Percentiles rank a stretch among this genome's conserved stretches.
phyloP scores from a whole-genome alignment of 2,797 vertebrate genomes.

The Xenentodon cancila region DNA sequence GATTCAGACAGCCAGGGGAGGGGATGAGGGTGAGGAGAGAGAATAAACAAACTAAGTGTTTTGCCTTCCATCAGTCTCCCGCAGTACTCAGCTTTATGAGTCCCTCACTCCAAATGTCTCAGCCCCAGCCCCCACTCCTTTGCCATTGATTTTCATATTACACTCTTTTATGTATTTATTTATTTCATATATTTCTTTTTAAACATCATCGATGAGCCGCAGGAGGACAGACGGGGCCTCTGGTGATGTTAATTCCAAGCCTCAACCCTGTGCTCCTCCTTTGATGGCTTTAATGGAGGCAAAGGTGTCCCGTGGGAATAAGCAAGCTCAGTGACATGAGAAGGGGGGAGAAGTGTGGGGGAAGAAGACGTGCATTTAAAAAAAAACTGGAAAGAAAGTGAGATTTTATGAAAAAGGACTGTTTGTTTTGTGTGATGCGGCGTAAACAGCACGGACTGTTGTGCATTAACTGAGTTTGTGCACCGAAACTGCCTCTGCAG shows the following conservation, averaged over 20 bases:
- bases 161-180: constrained; percentile 86
- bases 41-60: constrained; percentile 85
- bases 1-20: constrained; percentile 69
- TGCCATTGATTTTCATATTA: constrained; percentile 88
- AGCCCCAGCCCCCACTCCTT: constrained; percentile 66
- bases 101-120: constrained; percentile 78
- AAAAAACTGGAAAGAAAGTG: constrained; percentile 24
- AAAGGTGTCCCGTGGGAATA: constrained; percentile 82
- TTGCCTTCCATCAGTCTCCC: constrained; percentile 82
- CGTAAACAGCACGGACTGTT: no score
- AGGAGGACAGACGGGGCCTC: constrained; percentile 69
- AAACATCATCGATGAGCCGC: constrained; percentile 85
- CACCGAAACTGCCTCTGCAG: no score
- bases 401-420: not conserved
- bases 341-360: constrained; percentile 24
- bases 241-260: constrained; percentile 80
- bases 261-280: constrained; percentile 70
- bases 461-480: no score
- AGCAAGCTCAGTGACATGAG: constrained; percentile 41
- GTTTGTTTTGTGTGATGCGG: no score
- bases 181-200: constrained; percentile 88
- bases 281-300: constrained; percentile 88
- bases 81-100: constrained; percentile 83
- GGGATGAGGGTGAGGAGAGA: constrained; percentile 73
- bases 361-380: constrained; percentile 11